Evolutionary conservation across 2,113 vertebrate species (phyloP), one percentile per base, ranked within the genome.

Genomic region (Oryctolagus cuniculus): DNA sequence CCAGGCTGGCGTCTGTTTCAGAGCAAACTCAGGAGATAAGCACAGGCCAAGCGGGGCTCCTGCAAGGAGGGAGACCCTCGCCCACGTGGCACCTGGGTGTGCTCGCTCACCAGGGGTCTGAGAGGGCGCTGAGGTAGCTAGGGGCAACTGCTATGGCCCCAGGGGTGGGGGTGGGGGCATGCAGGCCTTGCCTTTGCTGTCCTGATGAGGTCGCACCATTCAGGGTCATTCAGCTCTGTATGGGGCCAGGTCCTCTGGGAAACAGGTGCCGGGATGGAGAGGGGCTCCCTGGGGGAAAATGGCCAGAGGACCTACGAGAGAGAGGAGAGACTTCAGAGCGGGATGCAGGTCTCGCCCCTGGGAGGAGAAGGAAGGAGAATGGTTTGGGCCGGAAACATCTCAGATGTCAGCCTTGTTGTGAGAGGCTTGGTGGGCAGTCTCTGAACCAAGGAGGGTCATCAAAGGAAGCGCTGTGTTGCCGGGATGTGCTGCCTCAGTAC

Each of bases 11-110:
- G 66, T 61, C 72, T 77, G 13, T 63, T 66, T 92, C 38, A 0
- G 89, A 89, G 70, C 67, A 82, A 84, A 69, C 74, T 8, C 86
- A 89, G 19, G 29, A 72, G 31, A 53, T 70, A 87, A 92, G 16
- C 36, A 49, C 12, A 67, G 4, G 36, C 51, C 79, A 82, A 86
- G 21, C 13, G 36, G 75, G 13, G 51, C 49, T 31, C 61, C 36
- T 55, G 66, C 84, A 44, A n/a, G 67, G 34, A 87, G 19, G 19
- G 5, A 53, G 90, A 70, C 24, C 49, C 19, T 90, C 89, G 72
- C 34, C 16, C 1, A 9, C 2, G 10, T 15, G 69, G 69, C n/a
- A 36, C 31, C 53, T n/a, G 79, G 53, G n/a, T 2, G 3, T 21
- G 0, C 9, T 36, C 9, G 0, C 22, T 16, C 27, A 10, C 2